Evolutionary conservation across 2,113 vertebrate species (phyloP).

Genomic region (Eulemur rufifrons): DNA sequence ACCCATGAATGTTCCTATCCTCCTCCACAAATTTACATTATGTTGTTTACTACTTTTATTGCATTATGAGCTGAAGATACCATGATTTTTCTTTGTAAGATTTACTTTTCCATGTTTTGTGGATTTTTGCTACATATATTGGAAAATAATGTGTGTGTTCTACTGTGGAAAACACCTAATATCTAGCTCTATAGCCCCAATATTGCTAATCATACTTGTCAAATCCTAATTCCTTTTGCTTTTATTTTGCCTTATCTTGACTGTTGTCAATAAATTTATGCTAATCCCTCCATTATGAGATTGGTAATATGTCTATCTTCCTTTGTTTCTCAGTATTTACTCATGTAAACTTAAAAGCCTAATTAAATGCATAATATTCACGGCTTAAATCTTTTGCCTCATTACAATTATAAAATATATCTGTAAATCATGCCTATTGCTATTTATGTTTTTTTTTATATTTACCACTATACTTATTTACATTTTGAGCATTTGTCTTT

Average conservation of each 20-base stretch:
- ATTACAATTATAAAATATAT: slow-evolving; percentile 11
- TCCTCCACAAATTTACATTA: background rate
- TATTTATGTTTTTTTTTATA: background rate
- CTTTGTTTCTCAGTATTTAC: background rate
- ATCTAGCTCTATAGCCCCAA: background rate
- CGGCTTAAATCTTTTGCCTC: background rate
- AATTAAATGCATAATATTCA: background rate
- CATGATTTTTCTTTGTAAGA: background rate
- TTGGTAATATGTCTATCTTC: background rate
- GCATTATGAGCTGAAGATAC: background rate
- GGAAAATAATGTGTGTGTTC: background rate
- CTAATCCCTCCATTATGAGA: background rate
- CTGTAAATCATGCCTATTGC: background rate
- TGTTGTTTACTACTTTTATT: background rate
- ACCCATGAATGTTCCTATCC: rapidly evolving
- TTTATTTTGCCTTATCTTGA: background rate
- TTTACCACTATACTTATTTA: background rate
- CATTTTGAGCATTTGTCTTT: background rate
- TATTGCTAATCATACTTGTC: background rate
- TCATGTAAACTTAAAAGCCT: background rate
- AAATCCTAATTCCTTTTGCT: background rate
- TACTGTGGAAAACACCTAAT: background rate
- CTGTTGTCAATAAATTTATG: background rate
- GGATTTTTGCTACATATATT: background rate
- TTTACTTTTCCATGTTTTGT: background rate